Evolutionary conservation across 2,888 invertebrate species (phyloP), one percentile per base, ranked within the genome.

Genomic region (Caenorhabditis zanzibari): DNA sequence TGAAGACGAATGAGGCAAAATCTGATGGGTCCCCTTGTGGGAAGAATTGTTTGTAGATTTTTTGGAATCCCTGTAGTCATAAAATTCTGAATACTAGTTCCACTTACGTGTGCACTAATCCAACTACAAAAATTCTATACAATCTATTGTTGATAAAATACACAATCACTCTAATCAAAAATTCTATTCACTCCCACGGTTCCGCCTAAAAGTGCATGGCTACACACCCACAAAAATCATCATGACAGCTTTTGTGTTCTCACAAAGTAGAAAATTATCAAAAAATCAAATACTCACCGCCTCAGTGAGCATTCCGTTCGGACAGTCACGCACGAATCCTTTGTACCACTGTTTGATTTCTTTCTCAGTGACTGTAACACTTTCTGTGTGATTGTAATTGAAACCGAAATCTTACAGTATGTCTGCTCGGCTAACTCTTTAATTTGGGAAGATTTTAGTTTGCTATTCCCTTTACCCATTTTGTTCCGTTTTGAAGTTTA

Each of bases 21-120:
- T 98, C 98, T 93, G 97, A 96, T 56, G 98, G 98, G 94, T 99
- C 98, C 89, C 98, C 98, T 95, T 98, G 96, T 73, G 98, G 98
- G 94, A 99, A 98, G 94, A 99, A 98, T 94, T 98, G 98, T 94
- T 97, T 97, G 94, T 99, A 98, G 93, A 98, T 99, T 94, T 96
- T 97, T 93, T 97, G 97, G 94, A 99, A 98, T 91, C 98, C 98
- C 97, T 97, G 94, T 77, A 71, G 58, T 0, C 10, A 52, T 19
- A 26, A 28, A 16, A 16, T n/a, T n/a, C n/a, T 56, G 26, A 12
- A 5, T 56, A 10, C n/a, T 1, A 28, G 16, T 97, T 93, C 97
- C 97, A 94, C 79, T 26, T 6, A 47, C n/a, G 19, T 47, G 19
- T 6, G n/a, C 47, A 2, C 22, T 47, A 47, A 47, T 47, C 19